Evolutionary conservation across 2,888 invertebrate species (phyloP), one percentile per base, ranked within the genome.

Genomic region (Idaea dimidiata): DNA sequence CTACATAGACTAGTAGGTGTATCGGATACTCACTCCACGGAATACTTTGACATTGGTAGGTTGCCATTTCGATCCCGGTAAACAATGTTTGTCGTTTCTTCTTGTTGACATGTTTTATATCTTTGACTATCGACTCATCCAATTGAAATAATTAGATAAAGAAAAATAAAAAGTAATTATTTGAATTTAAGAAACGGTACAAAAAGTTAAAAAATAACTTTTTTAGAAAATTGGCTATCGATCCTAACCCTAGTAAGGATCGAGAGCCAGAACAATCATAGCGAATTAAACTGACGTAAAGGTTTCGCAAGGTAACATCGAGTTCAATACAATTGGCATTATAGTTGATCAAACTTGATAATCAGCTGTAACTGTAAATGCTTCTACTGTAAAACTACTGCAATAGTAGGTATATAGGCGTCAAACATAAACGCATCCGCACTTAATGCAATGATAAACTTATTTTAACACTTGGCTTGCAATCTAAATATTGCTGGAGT

Each of bases 401-500:
- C 24, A 24, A 24, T 24, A 24, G 24, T 43, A 43, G 43, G 43
- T 10, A 10, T 43, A 5, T 43, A 43, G 43, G 43, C 14, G 14
- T 43, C 43, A 43, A 43, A 43, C 43, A 43, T 43, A 8, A 43
- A 10, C 43, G 43, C 43, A 43, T 43, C 14, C 43, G 43, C 43
- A 43, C 43, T 43, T 43, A 43, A 14, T 43, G 43, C 43, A 43
- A 14, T 57, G 58, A 54, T 59, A 24, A 16, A 59, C 43, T 59
- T 66, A 70, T 72, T 71, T 72, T 67, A 69, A 69, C 66, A 69
- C 71, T 81, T 80, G 77, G 75, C 76, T 70, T 67, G 71, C 64
- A 71, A 68, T 75, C 66, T 65, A 57, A 65, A 72, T 70, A 68
- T 68, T 66, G 68, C 72, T 72, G 72, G 68, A 75, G 68, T 67